Evolutionary conservation across 1,140 invertebrate genomes (phyloP), one percentile per base, ranked within the genome.

Genomic region (Hirudo medicinalis): DNA sequence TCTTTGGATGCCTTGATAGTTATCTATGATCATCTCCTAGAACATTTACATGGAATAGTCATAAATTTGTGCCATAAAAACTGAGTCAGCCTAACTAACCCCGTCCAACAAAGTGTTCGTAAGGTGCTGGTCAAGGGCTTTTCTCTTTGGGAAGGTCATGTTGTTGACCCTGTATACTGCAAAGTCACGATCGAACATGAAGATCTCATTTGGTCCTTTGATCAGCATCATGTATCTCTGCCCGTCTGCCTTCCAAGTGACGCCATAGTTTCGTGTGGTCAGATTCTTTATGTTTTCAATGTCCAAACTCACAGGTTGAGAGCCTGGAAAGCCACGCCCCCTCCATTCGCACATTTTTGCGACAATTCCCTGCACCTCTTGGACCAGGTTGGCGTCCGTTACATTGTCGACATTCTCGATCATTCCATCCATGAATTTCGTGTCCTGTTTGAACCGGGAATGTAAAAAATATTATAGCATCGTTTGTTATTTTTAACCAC

Each of bases 191-290:
- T 99, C 97, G 75, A 97, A 85, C 81, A 97, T 94, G 79, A 89
- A 99, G 9, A 97, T 86, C 78, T 92, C 86, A 76, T 89, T 86
- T 76, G 88, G 85, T 20, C 87, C 88, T 78, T 92, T 87, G 70
- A 99, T 94, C 11, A 97, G 82, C 91, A 99, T 94, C 89, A 99
- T 90, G 79, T 97, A 99, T 76, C 91, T 91, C 79, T 57, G 92
- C 32, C 97, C 97, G 83, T 99, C 97, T 20, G 97, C 97, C 81
- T 99, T 99, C 96, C 96, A 99, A 0, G 94, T 98, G 5, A 99
- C 95, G 78, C 88, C 88, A 78, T 99, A 99, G 0, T 89, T 89
- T 78, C 91, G 91, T 74, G 88, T 78, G 63, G 85, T 82, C 0
- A 99, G 80, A 15, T 89, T 84, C 60, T 80, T 83, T 19, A 99